A percentile compares a stretch with the other conserved stretches of the same genome.
Evolutionary conservation across 2,888 invertebrate species (phyloP).

Genomic region (Drosophila atroscutellata): DNA sequence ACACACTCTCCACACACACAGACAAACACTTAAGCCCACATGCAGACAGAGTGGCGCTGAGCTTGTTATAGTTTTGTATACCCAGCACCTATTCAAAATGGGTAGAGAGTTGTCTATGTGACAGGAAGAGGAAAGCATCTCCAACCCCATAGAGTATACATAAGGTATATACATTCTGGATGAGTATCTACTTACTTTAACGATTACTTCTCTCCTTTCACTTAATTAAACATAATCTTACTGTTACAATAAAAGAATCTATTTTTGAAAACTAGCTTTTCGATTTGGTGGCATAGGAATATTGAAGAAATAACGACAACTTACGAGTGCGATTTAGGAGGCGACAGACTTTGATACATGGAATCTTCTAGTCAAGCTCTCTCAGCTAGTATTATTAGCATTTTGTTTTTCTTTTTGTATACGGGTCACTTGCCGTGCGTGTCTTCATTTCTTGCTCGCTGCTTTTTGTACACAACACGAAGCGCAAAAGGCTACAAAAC

Average conservation of each 20-base stretch:
- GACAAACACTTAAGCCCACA: constrained; percentile 14
- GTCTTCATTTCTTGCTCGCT: constrained; percentile 49
- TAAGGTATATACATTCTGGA: background rate
- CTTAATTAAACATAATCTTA: background rate
- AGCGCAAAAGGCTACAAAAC: constrained; percentile 56
- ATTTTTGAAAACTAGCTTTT: background rate
- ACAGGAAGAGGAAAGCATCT: background rate
- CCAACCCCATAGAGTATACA: background rate
- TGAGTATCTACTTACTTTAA: background rate
- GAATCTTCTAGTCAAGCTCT: background rate
- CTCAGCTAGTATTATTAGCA: background rate
- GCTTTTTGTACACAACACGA: constrained; percentile 35
- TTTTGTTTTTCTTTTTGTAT: constrained; percentile 18
- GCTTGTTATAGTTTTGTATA: constrained; percentile 52
- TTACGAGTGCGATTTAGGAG: background rate
- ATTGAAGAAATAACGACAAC: background rate
- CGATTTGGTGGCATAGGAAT: background rate
- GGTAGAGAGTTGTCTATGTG: background rate
- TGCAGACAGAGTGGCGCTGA: constrained; percentile 31
- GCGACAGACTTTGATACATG: background rate
- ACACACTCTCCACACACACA: constrained; percentile 10
- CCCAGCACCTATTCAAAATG: constrained; percentile 1
- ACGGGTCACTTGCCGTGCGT: constrained; percentile 63
- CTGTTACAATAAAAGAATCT: background rate
- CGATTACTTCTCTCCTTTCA: background rate